These are phyloP conservation scores for Teinopalpus imperialis DNA, from an alignment of 2,888 invertebrate species.

Conservation along the genomic window DNA sequence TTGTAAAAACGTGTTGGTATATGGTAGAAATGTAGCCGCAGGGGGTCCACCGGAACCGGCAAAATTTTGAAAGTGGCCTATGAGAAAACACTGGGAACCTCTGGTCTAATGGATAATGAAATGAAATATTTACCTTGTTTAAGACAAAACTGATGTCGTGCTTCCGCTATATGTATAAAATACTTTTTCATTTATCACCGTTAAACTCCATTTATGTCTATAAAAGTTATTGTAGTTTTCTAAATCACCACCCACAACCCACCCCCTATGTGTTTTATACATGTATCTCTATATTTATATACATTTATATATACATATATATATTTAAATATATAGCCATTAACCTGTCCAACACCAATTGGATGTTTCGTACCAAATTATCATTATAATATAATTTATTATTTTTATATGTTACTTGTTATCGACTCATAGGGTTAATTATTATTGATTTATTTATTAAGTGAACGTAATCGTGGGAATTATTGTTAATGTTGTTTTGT, in stretches of 20 bases:
- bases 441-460: conserved; percentile 15
- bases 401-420: conserved; percentile 38
- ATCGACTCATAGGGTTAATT: conserved; percentile 45
- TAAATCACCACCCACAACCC: background rate
- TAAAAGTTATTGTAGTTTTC: background rate
- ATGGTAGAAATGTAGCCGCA: no score
- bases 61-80: no score
- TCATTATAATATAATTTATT: conserved; percentile 34
- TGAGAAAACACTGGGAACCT: no score
- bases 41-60: no score
- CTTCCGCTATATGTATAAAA: no score
- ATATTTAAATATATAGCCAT: conserved; percentile 26
- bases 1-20: no score
- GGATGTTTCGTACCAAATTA: conserved; percentile 72
- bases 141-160: no score
- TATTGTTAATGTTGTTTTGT: conserved; percentile 3
- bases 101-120: no score
- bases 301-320: conserved; percentile 11
- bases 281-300: no score
- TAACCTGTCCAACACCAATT: conserved; percentile 57
- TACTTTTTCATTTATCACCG: conserved; percentile 1
- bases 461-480: background rate
- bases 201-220: conserved; percentile 1
- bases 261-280: conserved; percentile 8
- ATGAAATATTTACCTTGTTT: no score